Base-by-base conservation (phyloP, 92 coral and sea anemone genomes). In the Blastomussa wellsi region DNA sequence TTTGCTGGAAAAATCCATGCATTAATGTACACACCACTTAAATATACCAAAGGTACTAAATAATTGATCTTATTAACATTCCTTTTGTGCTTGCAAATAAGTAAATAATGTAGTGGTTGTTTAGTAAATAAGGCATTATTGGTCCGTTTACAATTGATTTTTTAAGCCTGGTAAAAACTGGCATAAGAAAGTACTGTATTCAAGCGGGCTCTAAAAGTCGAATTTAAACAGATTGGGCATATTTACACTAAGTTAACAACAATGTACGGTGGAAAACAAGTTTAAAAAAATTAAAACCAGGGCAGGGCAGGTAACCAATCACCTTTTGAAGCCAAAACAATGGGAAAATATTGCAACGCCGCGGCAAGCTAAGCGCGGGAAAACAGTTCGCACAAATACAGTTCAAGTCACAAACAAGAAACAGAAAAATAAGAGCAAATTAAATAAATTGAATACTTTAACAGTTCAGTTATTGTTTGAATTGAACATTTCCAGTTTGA, bases 401-500 rank as follows among this genome's bases (percentile, higher is more conserved):
- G 49, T 44, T 44, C 12, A 44, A 44, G 49, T 44, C 49, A 44
- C 49, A 44, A 10, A 44, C 6, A 0, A 8, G 49, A 44, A 44
- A 44, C 49, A 44, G 3, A 41, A 8, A 44, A 44, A 44, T 13
- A 10, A 13, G 49, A 6, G 49, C 49, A 44, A 44, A 44, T 44
- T 44, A 8, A 39, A 39, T 3, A 39, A 39, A 7, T 39, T 39
- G 3, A 44, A 13, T 44, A 13, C 49, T 44, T 44, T 44, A 44
- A 42, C 51, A 36, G 11, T 41, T 41, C 19, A 73, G 33, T 41
- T 4, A 41, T 12, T 16, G 48, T 19, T 44, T 17, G 14, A 44
- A 31, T 75, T 29, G 48, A 75, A 76, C 0, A 51, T 32, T 76
- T 76, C 64, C 41, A 17, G 80, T 76, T 51, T 20, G 80, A 76